These are phyloP conservation scores for Stercorarius parasiticus DNA, from an alignment of 2,113 vertebrate genomes.

Conservation along the genomic window DNA sequence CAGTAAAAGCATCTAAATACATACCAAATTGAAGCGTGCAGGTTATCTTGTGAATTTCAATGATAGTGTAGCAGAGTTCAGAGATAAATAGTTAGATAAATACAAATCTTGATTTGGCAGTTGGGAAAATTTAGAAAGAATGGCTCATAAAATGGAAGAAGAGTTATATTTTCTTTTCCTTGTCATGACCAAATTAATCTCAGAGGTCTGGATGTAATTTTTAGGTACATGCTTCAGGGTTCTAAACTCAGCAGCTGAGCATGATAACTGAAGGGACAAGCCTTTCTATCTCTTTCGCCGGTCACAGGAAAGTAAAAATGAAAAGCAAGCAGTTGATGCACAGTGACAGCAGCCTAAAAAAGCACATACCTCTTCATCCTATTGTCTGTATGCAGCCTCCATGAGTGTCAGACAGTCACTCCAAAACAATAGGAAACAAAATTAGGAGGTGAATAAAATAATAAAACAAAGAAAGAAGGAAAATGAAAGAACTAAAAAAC, in stretches of 20 bases:
- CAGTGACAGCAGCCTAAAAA: background rate
- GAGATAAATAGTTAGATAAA: background rate
- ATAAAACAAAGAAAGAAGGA: background rate
- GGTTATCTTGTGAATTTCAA: background rate
- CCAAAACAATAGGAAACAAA: constrained; percentile 15
- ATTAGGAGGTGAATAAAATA: background rate
- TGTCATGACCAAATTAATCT: background rate
- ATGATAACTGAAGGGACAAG: background rate
- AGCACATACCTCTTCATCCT: background rate
- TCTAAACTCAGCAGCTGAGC: background rate
- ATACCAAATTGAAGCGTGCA: background rate
- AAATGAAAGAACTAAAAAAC: background rate
- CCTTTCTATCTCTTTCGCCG: background rate
- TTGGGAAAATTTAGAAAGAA: background rate
- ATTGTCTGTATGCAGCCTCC: background rate
- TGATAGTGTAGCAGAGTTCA: background rate
- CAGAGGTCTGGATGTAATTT: background rate
- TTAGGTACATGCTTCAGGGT: background rate
- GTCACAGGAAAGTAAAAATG: background rate
- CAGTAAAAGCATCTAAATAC: background rate
- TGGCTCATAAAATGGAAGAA: background rate
- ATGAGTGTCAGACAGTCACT: background rate
- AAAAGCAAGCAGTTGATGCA: background rate
- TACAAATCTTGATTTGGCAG: background rate
- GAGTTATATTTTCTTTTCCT: background rate